These are phyloP conservation scores for Vireo griseus DNA, from an alignment of 2,797 vertebrate species.

Conservation along the genomic window DNA sequence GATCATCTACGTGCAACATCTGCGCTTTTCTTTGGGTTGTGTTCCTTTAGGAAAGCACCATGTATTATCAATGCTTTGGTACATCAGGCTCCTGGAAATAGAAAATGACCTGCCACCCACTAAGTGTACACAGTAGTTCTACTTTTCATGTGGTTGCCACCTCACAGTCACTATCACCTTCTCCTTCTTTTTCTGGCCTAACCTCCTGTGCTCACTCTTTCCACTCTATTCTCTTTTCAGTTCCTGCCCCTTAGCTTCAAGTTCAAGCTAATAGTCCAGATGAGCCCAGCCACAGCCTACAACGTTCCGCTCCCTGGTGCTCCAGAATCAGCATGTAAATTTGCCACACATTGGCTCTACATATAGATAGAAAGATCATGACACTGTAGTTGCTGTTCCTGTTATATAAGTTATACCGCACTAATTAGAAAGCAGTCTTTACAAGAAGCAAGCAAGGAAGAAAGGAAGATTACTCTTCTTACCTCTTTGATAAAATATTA, in stretches of 20 bases:
- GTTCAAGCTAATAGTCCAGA: neutral
- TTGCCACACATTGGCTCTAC: neutral
- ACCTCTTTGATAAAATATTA: too few species aligned
- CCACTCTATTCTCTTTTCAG: neutral
- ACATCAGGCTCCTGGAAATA: neutral
- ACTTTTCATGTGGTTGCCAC: neutral
- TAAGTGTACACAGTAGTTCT: neutral
- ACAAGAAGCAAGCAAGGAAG: neutral
- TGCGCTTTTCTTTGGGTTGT: neutral
- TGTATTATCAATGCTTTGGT: neutral
- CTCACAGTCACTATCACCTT: neutral
- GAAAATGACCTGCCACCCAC: neutral
- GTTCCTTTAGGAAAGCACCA: neutral
- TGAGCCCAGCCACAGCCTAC: neutral
- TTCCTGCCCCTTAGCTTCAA: neutral
- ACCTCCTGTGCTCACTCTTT: neutral
- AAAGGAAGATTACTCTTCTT: neutral
- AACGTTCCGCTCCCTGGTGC: neutral
- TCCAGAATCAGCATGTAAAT: neutral
- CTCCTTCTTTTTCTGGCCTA: neutral
- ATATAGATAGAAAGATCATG: neutral
- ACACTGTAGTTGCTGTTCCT: neutral
- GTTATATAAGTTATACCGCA: neutral
- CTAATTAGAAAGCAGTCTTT: neutral
- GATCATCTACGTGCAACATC: neutral